phyloP scores from a whole-genome alignment of 2,113 vertebrate genomes.

The Saimiri boliviensis region DNA sequence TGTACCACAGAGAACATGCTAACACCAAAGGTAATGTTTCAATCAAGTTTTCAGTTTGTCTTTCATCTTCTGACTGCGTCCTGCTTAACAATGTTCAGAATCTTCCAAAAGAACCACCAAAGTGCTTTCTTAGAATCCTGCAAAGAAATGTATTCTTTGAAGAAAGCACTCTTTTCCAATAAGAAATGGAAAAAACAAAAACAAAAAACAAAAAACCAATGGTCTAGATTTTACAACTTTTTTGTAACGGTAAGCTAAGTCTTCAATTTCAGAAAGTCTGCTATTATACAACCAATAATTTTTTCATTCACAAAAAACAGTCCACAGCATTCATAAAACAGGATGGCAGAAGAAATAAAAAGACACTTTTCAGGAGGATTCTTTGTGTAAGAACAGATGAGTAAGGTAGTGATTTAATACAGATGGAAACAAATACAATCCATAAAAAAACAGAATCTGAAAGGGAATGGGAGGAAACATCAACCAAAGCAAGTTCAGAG shows the following conservation, averaged over 20 bases:
- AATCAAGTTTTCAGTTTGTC: background rate
- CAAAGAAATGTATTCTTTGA: slow-evolving; percentile 23
- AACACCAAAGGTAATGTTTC: slow-evolving; percentile 18
- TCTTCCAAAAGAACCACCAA: slow-evolving; percentile 31
- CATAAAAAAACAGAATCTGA: slow-evolving; percentile 56
- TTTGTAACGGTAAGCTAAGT: background rate
- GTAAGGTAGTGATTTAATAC: slow-evolving; percentile 54
- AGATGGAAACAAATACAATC: slow-evolving; percentile 61
- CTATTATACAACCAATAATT: slow-evolving; percentile 73
- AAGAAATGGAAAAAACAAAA: background rate
- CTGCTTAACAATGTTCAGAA: slow-evolving; percentile 11
- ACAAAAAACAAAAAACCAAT: background rate
- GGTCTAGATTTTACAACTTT: slow-evolving; percentile 8
- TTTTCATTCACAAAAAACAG: slow-evolving; percentile 73
- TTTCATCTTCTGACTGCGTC: slow-evolving; percentile 47
- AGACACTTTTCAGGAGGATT: slow-evolving; percentile 34
- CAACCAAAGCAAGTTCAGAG: slow-evolving; percentile 42
- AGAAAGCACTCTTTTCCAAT: slow-evolving; percentile 10
- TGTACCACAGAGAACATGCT: slow-evolving; percentile 27
- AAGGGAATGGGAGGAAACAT: background rate
- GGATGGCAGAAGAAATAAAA: slow-evolving; percentile 38
- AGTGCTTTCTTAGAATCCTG: slow-evolving; percentile 4
- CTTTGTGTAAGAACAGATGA: slow-evolving; percentile 61
- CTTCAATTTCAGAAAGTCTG: slow-evolving; percentile 63
- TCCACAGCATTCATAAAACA: slow-evolving; percentile 70